These are phyloP conservation scores for Laterallus jamaicensis DNA, from an alignment of 2,113 vertebrate genomes.

Conservation along the genomic window DNA sequence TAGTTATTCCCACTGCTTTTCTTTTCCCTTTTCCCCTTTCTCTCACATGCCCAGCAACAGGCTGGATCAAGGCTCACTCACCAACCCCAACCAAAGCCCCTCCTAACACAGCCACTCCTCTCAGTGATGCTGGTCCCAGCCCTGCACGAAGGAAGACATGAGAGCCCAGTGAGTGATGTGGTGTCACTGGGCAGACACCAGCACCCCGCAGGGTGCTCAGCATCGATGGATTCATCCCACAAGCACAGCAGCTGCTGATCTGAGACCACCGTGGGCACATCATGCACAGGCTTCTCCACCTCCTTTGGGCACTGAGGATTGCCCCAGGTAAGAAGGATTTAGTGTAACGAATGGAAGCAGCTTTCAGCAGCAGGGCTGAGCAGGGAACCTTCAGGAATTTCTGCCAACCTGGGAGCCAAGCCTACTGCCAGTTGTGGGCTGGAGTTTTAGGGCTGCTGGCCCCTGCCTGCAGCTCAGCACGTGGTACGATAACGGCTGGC, in stretches of 20 bases:
- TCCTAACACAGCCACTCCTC: background rate
- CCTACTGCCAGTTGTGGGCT: background rate
- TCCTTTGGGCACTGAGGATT: background rate
- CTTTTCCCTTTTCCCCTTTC: background rate
- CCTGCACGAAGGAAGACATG: background rate
- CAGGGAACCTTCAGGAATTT: background rate
- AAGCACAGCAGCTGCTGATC: background rate
- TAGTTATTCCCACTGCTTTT: background rate
- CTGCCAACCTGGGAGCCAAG: background rate
- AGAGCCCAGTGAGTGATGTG: background rate
- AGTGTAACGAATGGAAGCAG: background rate
- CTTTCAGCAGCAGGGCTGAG: background rate
- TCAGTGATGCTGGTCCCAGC: background rate
- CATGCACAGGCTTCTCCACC: background rate
- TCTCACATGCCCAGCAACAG: background rate
- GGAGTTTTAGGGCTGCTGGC: background rate
- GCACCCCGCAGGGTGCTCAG: background rate
- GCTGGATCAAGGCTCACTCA: background rate
- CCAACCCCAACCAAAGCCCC: background rate
- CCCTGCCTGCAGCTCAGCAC: background rate
- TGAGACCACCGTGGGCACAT: accelerated
- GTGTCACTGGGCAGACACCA: background rate
- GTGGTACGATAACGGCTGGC: background rate
- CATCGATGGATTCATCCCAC: background rate
- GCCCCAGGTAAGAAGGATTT: background rate